Evolutionary conservation across 2,888 invertebrate species (phyloP), one percentile per base, ranked within the genome.

Genomic region (Cerastoderma edule): DNA sequence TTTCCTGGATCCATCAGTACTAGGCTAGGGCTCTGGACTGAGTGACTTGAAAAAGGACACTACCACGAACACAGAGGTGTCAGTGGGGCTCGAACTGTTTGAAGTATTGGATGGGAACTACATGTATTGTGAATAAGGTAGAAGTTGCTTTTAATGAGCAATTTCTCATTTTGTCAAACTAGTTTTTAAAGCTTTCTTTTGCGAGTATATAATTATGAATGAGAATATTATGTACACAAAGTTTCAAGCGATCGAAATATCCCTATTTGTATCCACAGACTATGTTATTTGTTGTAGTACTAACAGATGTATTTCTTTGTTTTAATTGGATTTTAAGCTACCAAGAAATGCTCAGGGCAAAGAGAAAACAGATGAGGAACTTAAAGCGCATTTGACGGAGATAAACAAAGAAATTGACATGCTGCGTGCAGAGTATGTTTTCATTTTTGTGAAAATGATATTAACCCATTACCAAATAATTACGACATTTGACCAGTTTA

Each of bases 381-480:
- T 78, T 44, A 46, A 67, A 28, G 50, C 35, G 27, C 56, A 64
- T n/a, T 24, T 74, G 24, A 32, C 6, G 3, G 39, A 78, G 16
- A 33, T 75, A 16, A 67, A 79, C 13, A 32, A 67, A 27, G 56
- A 79, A 22, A 75, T 75, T n/a, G 16, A 67, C 13, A 22, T 67
- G 53, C 63, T 79, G n/a, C 72, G 54, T 28, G 39, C 68, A 30
- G 57, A 72, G 78, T 78, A 64, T 27, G 75, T 68, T n/a, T n/a
- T n/a, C 19, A 16, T 44, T 28, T 6, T 50, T 2, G 16, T 30
- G 19, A 30, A 19, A 32, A 28, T 4, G 3, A 27, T n/a, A 22
- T 30, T 1, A 28, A 32, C 48, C 56, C 54, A 27, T 56, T 56
- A 8, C 50, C 50, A 13, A 16, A 50, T n/a, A 50, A 13, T 13